Evolutionary conservation across 2,113 vertebrate genomes (phyloP).

Genomic region (Psittacula cyanocephala): DNA sequence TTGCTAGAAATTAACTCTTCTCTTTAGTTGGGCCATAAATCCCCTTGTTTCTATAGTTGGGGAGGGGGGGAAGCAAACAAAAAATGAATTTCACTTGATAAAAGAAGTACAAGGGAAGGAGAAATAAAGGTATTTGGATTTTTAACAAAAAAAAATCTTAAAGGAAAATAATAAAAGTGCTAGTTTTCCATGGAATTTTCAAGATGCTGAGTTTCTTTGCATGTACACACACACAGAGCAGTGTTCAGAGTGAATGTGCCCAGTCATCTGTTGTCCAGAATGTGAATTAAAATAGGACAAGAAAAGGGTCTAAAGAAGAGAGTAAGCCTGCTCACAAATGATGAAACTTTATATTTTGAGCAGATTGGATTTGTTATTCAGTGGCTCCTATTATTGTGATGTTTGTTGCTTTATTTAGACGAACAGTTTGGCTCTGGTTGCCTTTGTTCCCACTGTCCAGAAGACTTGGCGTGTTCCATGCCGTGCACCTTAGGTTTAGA

Average conservation of each 20-base stretch:
- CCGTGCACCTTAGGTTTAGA: neutral
- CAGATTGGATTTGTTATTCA: neutral
- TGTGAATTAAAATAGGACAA: neutral
- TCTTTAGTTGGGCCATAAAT: neutral
- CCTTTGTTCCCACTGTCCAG: neutral
- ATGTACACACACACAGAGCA: neutral
- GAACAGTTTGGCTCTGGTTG: neutral
- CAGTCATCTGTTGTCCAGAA: neutral
- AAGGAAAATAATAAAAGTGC: neutral
- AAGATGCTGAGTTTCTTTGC: neutral
- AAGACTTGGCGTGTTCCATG: neutral
- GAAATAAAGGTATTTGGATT: neutral
- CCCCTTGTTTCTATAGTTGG: neutral
- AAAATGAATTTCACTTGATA: neutral
- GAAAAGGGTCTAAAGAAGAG: neutral
- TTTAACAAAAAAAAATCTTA: neutral
- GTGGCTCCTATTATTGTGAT: neutral
- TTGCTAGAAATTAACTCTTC: neutral
- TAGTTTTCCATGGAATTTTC: neutral
- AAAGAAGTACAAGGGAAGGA: neutral
- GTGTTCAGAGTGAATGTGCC: neutral
- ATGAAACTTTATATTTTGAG: neutral
- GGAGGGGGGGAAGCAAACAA: neutral
- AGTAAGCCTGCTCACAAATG: neutral
- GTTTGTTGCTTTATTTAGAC: slow-evolving; percentile 48